Base-by-base conservation (phyloP, 1,140 invertebrate genomes). In the Andricus grossulariae region DNA sequence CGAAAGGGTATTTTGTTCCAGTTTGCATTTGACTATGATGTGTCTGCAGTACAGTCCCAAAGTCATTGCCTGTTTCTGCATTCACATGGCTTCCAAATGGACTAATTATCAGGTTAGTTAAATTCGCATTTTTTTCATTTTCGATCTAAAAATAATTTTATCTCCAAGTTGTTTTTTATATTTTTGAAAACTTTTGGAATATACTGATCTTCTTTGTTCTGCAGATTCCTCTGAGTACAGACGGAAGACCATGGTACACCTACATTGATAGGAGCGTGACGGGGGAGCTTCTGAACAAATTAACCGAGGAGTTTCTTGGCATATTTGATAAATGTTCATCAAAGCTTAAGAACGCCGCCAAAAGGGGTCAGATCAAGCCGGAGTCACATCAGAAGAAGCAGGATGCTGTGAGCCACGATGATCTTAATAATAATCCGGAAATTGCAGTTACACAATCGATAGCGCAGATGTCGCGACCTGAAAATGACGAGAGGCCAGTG, bases 81-180 rank as follows among this genome's bases (percentile, higher is more conserved):
- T 98, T 90, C 96, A 98, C 90, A 92, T 98, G 66, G 97, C 97
- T 18, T 98, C 96, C 87, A 98, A 98, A 92, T 98, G 97, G 97
- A 97, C 97, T 50, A 97, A 96, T 89, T 97, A 96, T 95, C 95
- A 96, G 93, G 95, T 96, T 91, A 93, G 92, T 76, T 54, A 50
- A 45, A 45, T 45, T 45, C 10, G 1, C 10, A 11, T 11, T 45
- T 45, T 45, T 45, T 32, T 32, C 0, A 8, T 10, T 45, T 45
- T 45, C 10, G 8, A 45, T 45, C 39, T 45, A 7, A 45, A 45
- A 45, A 45, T 11, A 45, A 11, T 45, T 45, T 8, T 1, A 45
- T 11, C 39, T 45, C 2, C 10, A 5, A 32, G 25, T 32, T 32
- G 3, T 32, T 25, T 25, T 32, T 32, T 32, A 32, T 32, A 32